Percentiles rank a stretch among this genome's conserved stretches.
Conservation (phyloP, 2,113 vertebrate species). For the Cololabis saira region DNA sequence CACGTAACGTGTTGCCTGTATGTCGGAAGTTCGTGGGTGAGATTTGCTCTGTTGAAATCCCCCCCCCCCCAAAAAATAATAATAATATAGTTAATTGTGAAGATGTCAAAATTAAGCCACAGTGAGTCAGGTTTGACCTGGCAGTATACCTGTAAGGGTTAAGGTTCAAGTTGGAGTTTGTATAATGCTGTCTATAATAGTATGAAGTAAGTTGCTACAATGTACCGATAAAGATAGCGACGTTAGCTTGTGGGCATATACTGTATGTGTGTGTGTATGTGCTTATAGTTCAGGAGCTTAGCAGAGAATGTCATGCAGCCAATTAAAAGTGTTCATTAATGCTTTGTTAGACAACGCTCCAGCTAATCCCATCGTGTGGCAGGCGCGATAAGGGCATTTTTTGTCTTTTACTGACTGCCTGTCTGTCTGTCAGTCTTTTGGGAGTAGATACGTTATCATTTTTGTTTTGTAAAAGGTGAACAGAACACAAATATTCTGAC, state of each 20-base stretch:
- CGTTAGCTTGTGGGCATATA: not conserved
- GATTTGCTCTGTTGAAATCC: too few species aligned
- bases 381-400: conserved; percentile 73
- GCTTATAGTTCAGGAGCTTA: conserved; percentile 41
- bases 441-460: conserved; percentile 71
- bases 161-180: too few species aligned
- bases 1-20: too few species aligned
- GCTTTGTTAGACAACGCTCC: conserved; percentile 74
- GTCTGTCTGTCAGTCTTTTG: conserved; percentile 64
- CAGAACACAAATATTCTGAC: conserved; percentile 44
- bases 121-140: too few species aligned
- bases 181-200: not conserved
- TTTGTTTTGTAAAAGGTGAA: conserved; percentile 59
- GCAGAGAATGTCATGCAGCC: conserved; percentile 56
- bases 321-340: conserved; percentile 80
- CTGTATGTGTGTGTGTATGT: conserved; percentile 16
- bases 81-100: too few species aligned
- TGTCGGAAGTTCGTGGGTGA: too few species aligned
- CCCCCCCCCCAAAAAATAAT: too few species aligned
- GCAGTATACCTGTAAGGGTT: too few species aligned
- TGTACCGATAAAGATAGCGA: not conserved
- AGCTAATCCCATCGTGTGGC: conserved; percentile 76
- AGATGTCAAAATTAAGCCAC: too few species aligned
- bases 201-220: not conserved
- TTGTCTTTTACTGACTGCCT: conserved; percentile 42